These are phyloP conservation scores for Drosophila busckii DNA, from an alignment of 1,140 invertebrate genomes.

Conservation along the genomic window DNA sequence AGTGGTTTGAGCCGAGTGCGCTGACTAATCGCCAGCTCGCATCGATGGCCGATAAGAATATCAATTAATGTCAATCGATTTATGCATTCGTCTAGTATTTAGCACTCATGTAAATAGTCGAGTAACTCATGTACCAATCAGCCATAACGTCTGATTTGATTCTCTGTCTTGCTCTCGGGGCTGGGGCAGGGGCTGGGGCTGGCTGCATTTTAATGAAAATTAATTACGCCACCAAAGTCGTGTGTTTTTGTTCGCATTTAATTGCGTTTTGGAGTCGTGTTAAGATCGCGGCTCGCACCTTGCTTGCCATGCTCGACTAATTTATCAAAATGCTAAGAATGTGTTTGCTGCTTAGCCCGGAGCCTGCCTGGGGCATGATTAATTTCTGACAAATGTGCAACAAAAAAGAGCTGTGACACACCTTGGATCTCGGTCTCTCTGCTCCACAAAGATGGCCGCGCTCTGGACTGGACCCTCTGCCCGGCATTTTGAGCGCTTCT, in stretches of 20 bases:
- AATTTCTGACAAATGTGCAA: conserved; percentile 77
- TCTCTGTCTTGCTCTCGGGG: conserved; percentile 2
- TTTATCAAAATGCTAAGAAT: conserved; percentile 56
- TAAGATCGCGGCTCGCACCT: conserved; percentile 42
- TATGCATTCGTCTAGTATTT: conserved; percentile 6
- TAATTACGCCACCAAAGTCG: conserved; percentile 75
- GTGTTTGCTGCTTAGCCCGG: conserved; percentile 11
- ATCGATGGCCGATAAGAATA: conserved; percentile 76
- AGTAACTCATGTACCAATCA: conserved; percentile 29
- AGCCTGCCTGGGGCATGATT: conserved; percentile 61
- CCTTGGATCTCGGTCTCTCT: conserved; percentile 28
- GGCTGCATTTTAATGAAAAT: conserved; percentile 68
- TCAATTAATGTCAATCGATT: conserved; percentile 70
- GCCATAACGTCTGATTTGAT: conserved; percentile 13
- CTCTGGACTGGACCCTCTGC: conserved; percentile 6
- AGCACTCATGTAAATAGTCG: conserved; percentile 1
- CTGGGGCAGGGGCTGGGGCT: conserved; percentile 5
- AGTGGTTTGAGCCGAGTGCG: conserved; percentile 66
- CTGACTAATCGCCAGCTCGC: conserved; percentile 52
- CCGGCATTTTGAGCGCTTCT: conserved; percentile 34
- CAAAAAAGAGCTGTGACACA: conserved; percentile 76
- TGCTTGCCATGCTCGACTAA: conserved; percentile 35
- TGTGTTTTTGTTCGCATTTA: conserved; percentile 68
- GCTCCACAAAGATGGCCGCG: conserved; percentile 63
- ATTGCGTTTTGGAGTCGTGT: conserved; percentile 65